These are phyloP conservation scores for Ctenopoma multispine DNA, from an alignment of 2,797 vertebrate species.

Conservation along the genomic window DNA sequence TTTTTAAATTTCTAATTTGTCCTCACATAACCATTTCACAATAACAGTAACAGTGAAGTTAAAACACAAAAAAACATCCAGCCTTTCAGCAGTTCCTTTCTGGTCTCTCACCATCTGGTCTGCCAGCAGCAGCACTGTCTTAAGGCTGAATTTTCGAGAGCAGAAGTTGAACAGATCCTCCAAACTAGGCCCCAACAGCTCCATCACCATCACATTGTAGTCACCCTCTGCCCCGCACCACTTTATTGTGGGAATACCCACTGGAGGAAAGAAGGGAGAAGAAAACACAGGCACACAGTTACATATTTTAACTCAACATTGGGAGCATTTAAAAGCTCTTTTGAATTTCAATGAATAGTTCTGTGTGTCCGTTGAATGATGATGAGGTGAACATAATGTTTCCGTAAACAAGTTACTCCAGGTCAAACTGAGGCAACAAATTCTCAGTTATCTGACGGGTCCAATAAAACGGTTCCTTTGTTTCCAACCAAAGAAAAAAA, in stretches of 20 bases:
- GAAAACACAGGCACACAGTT: neutral
- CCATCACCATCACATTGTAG: constrained; percentile 99
- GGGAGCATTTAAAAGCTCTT: neutral
- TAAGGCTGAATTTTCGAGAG: constrained; percentile 97
- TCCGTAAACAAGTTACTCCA: too few species aligned
- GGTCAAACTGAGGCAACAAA: too few species aligned
- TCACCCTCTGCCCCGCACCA: constrained; percentile 98
- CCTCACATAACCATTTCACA: too few species aligned
- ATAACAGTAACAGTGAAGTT: too few species aligned
- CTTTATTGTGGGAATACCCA: constrained; percentile 97
- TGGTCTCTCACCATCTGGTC: constrained; percentile 94
- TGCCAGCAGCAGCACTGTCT: constrained; percentile 96
- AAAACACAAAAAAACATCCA: too few species aligned
- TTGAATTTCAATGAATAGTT: too few species aligned
- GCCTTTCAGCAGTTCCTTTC: too few species aligned
- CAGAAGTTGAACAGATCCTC: constrained; percentile 99
- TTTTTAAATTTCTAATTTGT: neutral
- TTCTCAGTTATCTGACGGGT: too few species aligned
- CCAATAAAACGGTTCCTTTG: too few species aligned
- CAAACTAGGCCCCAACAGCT: constrained; percentile 95
- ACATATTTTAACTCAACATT: neutral
- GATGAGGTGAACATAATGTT: too few species aligned
- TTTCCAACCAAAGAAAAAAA: too few species aligned
- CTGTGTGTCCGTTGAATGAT: too few species aligned
- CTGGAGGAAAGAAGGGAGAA: constrained; percentile 67